Conservation (phyloP, 2,797 vertebrate genomes). For the Steatocranus sp. region DNA sequence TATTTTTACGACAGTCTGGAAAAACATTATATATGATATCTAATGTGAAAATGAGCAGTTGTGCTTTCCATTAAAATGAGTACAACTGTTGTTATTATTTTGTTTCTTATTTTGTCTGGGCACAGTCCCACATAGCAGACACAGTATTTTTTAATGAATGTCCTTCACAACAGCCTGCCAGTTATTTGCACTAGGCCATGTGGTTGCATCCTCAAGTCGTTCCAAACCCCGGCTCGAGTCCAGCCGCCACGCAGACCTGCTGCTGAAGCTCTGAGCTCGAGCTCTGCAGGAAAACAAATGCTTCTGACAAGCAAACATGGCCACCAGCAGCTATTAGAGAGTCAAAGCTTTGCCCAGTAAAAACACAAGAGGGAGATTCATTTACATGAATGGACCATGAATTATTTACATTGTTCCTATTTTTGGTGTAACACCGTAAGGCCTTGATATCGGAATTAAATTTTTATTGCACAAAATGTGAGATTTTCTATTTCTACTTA, state of each 20-base stretch:
- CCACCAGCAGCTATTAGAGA: conserved; percentile 14
- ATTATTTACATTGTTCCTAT: neutral
- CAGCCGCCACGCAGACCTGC: conserved; percentile 16
- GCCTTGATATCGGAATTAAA: neutral
- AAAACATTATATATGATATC: neutral
- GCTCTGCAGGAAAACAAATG: conserved; percentile 25
- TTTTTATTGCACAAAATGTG: neutral
- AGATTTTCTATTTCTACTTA: neutral
- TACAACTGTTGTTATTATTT: neutral
- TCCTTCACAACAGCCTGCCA: neutral
- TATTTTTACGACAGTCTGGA: neutral
- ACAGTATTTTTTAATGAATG: neutral
- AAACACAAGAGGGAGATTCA: neutral
- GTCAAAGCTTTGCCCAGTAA: neutral
- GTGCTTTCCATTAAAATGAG: neutral
- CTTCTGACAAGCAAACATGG: conserved; percentile 31
- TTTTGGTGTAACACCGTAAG: neutral
- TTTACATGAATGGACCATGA: neutral
- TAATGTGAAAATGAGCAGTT: neutral
- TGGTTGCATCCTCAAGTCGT: neutral
- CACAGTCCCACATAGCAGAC: neutral
- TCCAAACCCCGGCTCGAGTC: conserved; percentile 3
- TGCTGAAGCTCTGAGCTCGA: neutral
- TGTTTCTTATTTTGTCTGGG: neutral
- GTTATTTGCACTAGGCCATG: conserved; percentile 16